Percentiles rank a stretch among this genome's conserved stretches.
Evolutionary conservation across 2,113 vertebrate species (phyloP).

Genomic region (Petrocephalus zakoni): DNA sequence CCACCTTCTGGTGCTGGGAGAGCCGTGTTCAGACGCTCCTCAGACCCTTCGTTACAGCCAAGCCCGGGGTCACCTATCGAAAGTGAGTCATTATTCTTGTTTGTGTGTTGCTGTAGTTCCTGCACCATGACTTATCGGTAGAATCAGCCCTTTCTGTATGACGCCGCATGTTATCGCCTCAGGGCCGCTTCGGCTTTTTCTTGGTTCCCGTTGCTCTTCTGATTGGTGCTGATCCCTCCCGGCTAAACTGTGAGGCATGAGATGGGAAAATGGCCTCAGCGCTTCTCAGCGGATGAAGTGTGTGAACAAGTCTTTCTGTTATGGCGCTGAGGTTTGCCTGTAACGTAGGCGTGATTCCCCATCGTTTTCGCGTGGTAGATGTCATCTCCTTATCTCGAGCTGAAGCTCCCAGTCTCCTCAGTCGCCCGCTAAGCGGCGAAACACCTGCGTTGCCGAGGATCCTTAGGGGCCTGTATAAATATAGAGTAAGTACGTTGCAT

Average conservation of each 20-base stretch:
- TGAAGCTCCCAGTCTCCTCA: not conserved
- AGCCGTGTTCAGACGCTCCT: slow-evolving; percentile 87
- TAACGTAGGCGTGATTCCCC: not conserved
- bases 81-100: slow-evolving; percentile 70
- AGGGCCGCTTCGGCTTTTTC: not conserved
- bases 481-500: not conserved
- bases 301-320: not conserved
- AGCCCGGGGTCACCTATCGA: slow-evolving; percentile 82
- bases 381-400: not conserved
- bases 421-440: not conserved
- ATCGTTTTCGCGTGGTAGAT: not conserved
- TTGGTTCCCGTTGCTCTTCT: not conserved
- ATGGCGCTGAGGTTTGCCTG: not conserved
- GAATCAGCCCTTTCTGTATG: not conserved
- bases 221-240: not conserved
- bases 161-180: not conserved
- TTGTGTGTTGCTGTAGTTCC: not conserved
- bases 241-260: not conserved
- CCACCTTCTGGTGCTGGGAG: slow-evolving; percentile 98
- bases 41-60: slow-evolving; percentile 89
- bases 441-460: not conserved
- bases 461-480: not conserved
- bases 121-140: not conserved
- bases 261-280: not conserved
- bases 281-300: not conserved